Conservation (phyloP, 2,113 vertebrate genomes). For the Corythornis madagascariensis region DNA sequence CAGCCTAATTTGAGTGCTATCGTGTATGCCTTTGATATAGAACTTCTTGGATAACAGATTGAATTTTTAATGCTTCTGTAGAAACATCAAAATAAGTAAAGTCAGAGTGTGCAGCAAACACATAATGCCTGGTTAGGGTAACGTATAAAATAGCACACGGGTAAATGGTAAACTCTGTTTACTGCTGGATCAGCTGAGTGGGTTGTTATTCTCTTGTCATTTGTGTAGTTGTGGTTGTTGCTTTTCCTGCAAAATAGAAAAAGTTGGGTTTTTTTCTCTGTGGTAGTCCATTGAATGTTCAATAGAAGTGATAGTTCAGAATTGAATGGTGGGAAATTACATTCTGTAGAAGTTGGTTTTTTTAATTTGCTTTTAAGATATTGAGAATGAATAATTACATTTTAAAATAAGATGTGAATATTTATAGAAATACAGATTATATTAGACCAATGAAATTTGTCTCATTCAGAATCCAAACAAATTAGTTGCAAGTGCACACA, state of each 20-base stretch:
- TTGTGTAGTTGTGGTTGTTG: not conserved
- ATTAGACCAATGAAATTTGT: not conserved
- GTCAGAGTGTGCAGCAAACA: not conserved
- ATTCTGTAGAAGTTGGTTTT: not conserved
- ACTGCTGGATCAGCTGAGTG: rapidly evolving
- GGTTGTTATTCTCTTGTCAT: not conserved
- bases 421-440: not conserved
- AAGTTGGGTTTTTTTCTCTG: rapidly evolving
- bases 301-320: not conserved
- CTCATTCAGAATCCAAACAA: not conserved
- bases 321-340: not conserved
- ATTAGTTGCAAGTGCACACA: rapidly evolving
- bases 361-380: not conserved
- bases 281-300: not conserved
- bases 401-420: not conserved
- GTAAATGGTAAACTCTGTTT: not conserved
- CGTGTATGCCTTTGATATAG: rapidly evolving
- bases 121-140: not conserved
- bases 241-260: not conserved
- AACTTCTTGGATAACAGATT: rapidly evolving
- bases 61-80: rapidly evolving
- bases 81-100: not conserved
- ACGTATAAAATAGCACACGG: not conserved
- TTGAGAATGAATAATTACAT: rapidly evolving
- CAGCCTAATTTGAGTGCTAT: not conserved